Conservation (phyloP, 2,113 vertebrate species). For the Brienomyrus longianalis region DNA sequence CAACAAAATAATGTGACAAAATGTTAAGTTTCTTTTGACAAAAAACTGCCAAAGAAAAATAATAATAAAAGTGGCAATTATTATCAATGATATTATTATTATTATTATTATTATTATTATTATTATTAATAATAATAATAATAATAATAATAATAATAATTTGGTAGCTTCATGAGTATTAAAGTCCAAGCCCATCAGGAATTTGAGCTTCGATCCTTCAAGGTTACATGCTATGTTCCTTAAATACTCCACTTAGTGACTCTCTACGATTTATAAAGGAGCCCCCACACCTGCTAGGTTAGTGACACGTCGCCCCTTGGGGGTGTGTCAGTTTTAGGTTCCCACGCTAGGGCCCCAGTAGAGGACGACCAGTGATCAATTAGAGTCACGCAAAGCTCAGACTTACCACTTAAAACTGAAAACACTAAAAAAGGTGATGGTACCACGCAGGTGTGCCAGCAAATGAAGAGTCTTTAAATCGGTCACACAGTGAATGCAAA, state of each 20-base stretch:
- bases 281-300: neutral
- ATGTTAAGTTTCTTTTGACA: neutral
- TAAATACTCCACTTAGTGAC: neutral
- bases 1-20: neutral
- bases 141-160: neutral
- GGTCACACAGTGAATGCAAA: neutral
- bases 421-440: neutral
- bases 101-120: neutral
- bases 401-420: neutral
- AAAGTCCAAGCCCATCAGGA: neutral
- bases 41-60: neutral
- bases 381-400: neutral
- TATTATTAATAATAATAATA: neutral
- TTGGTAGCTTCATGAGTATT: neutral
- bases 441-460: neutral
- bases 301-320: neutral
- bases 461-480: neutral
- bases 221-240: neutral
- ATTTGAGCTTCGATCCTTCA: neutral
- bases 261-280: neutral
- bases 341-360: neutral
- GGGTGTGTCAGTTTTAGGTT: neutral
- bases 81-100: neutral
- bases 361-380: neutral
- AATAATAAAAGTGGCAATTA: neutral